These are phyloP conservation scores for Drosophila recens DNA, from an alignment of 2,888 invertebrate genomes.

Conservation along the genomic window DNA sequence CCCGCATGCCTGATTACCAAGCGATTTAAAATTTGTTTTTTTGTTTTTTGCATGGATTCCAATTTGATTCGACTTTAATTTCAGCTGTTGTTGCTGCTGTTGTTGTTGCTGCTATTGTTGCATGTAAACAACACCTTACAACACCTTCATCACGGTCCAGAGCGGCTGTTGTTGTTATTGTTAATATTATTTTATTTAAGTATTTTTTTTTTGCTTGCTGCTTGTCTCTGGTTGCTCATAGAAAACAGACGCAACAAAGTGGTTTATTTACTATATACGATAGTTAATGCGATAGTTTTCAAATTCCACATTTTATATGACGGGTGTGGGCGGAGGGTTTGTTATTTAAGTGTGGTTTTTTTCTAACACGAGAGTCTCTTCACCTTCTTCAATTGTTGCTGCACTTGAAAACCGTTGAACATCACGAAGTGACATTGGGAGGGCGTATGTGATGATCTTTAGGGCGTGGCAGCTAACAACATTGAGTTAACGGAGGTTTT, in stretches of 20 bases:
- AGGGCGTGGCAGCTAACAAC: conserved; percentile 4
- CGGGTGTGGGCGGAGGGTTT: conserved; percentile 1
- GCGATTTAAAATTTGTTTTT: conserved; percentile 52
- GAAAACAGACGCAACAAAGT: conserved; percentile 10
- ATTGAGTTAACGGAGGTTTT: neutral
- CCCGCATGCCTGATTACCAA: conserved; percentile 73
- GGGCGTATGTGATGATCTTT: neutral
- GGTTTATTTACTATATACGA: conserved; percentile 32
- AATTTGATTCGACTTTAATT: conserved; percentile 48
- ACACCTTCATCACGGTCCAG: conserved; percentile 79
- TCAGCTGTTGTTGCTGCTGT: too few relatives aligned
- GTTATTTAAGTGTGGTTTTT: conserved; percentile 3
- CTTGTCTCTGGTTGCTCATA: conserved; percentile 29
- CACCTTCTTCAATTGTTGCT: conserved; percentile 18
- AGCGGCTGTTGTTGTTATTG: conserved; percentile 45
- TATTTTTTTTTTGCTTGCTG: conserved; percentile 4
- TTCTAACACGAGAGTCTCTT: conserved; percentile 27
- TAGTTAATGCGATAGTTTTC: conserved; percentile 48
- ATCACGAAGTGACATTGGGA: conserved; percentile 14
- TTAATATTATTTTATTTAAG: conserved; percentile 4
- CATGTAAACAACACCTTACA: conserved; percentile 77
- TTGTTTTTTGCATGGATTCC: conserved; percentile 26
- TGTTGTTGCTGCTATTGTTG: conserved; percentile 48
- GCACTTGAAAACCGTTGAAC: conserved; percentile 19
- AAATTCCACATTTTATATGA: neutral